A percentile compares a stretch with the other conserved stretches of the same genome.
These are phyloP conservation scores for Bostrychus sinensis DNA, from an alignment of 2,113 vertebrate species.

Conservation along the genomic window DNA sequence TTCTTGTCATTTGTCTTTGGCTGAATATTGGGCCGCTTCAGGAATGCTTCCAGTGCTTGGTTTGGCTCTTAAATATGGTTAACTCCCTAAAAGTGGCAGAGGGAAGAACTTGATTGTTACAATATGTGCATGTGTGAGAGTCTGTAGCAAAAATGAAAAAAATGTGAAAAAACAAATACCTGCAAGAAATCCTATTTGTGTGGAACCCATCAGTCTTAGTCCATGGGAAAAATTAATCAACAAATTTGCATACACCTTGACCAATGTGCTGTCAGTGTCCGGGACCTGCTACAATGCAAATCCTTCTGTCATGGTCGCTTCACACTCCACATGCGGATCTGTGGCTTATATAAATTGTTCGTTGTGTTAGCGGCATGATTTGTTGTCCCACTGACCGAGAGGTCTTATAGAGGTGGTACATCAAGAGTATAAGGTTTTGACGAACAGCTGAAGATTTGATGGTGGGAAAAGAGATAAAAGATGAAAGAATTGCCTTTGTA, in stretches of 20 bases:
- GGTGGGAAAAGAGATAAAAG: slow-evolving; percentile 22
- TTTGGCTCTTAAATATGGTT: slow-evolving; percentile 48
- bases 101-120: slow-evolving; percentile 34
- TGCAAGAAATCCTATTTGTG: neutral
- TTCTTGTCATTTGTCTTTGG: neutral
- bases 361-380: slow-evolving; percentile 14
- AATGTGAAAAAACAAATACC: neutral
- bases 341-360: slow-evolving; percentile 17
- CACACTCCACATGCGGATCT: neutral
- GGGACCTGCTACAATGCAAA: neutral
- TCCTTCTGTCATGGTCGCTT: slow-evolving; percentile 1
- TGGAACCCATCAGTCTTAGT: slow-evolving; percentile 1
- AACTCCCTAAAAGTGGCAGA: slow-evolving; percentile 44
- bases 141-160: slow-evolving; percentile 1
- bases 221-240: neutral
- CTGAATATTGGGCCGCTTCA: slow-evolving; percentile 24
- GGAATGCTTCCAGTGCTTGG: slow-evolving; percentile 52
- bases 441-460: slow-evolving; percentile 21
- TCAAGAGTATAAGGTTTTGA: slow-evolving; percentile 13
- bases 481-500: slow-evolving; percentile 34
- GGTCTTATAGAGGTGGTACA: neutral
- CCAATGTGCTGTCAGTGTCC: slow-evolving; percentile 9
- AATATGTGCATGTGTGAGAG: slow-evolving; percentile 20
- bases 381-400: slow-evolving; percentile 22
- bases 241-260: slow-evolving; percentile 2